phyloP scores from a whole-genome alignment of 2,888 invertebrate species.

The Zhuqinia jingwanae region DNA sequence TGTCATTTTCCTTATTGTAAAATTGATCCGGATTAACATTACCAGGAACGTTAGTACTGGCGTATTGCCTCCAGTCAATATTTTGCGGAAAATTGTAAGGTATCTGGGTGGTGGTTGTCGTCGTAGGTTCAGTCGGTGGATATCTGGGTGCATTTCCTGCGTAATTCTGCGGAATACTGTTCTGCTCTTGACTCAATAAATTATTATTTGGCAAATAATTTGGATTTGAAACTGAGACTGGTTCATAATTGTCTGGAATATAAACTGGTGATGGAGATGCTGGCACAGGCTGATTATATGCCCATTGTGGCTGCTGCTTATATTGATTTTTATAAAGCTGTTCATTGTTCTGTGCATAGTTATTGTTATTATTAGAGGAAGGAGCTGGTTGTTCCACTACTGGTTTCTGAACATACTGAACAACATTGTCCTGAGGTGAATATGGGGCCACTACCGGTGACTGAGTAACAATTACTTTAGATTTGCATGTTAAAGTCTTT shows the following conservation, averaged over 20 bases:
- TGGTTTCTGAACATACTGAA: slow-evolving; percentile 23
- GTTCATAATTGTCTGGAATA: too few relatives aligned
- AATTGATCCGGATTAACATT: background rate
- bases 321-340: background rate
- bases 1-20: too few relatives aligned
- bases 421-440: background rate
- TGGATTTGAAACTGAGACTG: too few relatives aligned
- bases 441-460: background rate
- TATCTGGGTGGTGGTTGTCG: slow-evolving; percentile 31
- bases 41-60: background rate
- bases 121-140: slow-evolving; percentile 38
- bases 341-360: background rate
- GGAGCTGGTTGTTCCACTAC: background rate
- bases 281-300: background rate
- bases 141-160: too few relatives aligned
- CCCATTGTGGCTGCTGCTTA: background rate
- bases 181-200: too few relatives aligned
- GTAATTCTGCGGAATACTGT: too few relatives aligned
- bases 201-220: too few relatives aligned
- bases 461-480: slow-evolving; percentile 52
- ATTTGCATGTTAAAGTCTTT: slow-evolving; percentile 46
- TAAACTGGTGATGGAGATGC: background rate
- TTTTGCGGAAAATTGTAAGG: background rate
- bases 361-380: too few relatives aligned
- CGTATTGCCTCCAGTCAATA: slow-evolving; percentile 31